Percentiles rank a stretch among this genome's conserved stretches.
These are phyloP conservation scores for Euplagia quadripunctaria DNA, from an alignment of 2,888 invertebrate genomes.

Conservation along the genomic window DNA sequence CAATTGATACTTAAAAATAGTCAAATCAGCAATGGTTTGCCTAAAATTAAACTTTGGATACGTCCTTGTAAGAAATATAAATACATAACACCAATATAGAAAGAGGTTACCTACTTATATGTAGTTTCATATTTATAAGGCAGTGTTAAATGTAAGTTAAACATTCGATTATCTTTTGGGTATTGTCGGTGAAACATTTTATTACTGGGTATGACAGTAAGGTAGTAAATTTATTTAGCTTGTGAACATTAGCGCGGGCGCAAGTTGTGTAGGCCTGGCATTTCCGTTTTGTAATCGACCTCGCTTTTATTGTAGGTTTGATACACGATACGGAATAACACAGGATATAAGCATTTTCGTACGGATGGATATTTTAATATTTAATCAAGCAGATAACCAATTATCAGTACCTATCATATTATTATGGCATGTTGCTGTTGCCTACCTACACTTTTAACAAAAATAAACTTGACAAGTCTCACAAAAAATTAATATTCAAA, in stretches of 20 bases:
- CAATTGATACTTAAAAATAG: no score
- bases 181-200: background rate
- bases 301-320: slow-evolving; percentile 36
- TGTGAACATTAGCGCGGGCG: slow-evolving; percentile 53
- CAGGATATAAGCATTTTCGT: slow-evolving; percentile 32
- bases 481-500: no score
- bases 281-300: slow-evolving; percentile 59
- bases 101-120: no score
- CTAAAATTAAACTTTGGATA: no score
- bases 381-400: slow-evolving; percentile 9
- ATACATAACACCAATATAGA: no score
- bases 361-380: slow-evolving; percentile 7
- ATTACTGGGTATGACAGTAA: slow-evolving; percentile 17
- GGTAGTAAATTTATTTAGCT: slow-evolving; percentile 36
- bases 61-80: no score
- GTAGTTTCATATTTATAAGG: no score
- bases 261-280: slow-evolving; percentile 63
- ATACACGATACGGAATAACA: slow-evolving; percentile 23
- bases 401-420: background rate
- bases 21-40: no score
- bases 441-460: no score
- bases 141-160: no score
- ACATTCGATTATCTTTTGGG: no score
- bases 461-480: no score
- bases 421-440: background rate